These are phyloP conservation scores for Osmerus mordax DNA, from an alignment of 2,113 vertebrate genomes.

Conservation along the genomic window DNA sequence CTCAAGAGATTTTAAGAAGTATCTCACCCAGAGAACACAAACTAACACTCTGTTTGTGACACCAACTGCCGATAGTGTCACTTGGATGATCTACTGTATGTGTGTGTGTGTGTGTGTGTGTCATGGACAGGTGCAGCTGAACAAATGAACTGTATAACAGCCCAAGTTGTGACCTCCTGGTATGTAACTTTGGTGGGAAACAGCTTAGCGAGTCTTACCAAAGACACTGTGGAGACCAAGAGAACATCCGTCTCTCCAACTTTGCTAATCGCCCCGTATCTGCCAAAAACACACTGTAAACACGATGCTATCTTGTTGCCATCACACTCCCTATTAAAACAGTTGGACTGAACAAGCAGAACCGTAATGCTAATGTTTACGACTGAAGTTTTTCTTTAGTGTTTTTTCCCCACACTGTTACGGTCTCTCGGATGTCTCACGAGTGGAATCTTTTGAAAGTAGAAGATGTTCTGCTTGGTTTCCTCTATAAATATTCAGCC, in stretches of 20 bases:
- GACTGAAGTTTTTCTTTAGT: not conserved
- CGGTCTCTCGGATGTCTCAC: not conserved
- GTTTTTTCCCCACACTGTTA: not conserved
- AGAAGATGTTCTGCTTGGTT: slow-evolving; percentile 6
- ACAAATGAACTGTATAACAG: slow-evolving; percentile 33
- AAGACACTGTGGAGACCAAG: slow-evolving; percentile 39
- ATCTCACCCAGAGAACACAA: not conserved
- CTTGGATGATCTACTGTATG: not conserved
- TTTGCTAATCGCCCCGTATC: not conserved
- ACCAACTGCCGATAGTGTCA: not conserved
- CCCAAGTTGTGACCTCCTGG: slow-evolving; percentile 38
- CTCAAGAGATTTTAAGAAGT: too few relatives aligned
- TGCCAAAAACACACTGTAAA: slow-evolving; percentile 20
- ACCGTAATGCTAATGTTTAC: not conserved
- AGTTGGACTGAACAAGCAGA: not conserved
- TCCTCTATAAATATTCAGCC: not conserved
- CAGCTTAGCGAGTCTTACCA: slow-evolving; percentile 31
- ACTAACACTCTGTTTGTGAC: not conserved
- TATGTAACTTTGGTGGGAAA: slow-evolving; percentile 46
- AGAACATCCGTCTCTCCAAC: slow-evolving; percentile 6
- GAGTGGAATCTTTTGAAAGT: not conserved
- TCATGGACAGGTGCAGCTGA: slow-evolving; percentile 48
- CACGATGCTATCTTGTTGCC: not conserved
- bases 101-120: slow-evolving; percentile 1
- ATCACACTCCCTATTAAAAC: slow-evolving; percentile 4